These are phyloP conservation scores for Hermetia illucens DNA, from an alignment of 1,140 invertebrate genomes.

Conservation along the genomic window DNA sequence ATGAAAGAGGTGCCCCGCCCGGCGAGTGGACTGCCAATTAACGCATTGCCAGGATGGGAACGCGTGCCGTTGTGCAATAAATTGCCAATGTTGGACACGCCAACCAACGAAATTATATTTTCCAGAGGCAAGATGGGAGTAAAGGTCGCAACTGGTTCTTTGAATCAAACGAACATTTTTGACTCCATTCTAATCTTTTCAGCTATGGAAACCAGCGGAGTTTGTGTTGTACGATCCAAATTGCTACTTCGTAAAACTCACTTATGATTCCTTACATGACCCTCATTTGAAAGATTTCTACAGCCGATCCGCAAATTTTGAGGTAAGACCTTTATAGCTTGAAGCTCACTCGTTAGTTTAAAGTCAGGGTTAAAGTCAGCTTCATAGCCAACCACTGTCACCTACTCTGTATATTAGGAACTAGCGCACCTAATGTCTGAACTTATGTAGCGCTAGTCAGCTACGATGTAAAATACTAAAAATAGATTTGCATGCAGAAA, in stretches of 20 bases:
- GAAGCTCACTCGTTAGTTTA: no score
- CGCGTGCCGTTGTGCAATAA: conserved; percentile 23
- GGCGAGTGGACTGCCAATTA: conserved; percentile 19
- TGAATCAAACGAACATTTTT: neutral
- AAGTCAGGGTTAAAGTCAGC: no score
- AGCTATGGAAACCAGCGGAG: conserved; percentile 22
- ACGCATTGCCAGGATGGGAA: conserved; percentile 27
- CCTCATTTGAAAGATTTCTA: conserved; percentile 24
- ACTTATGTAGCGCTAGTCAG: no score
- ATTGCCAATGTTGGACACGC: conserved; percentile 26
- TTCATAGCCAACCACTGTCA: no score
- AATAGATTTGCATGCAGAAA: no score
- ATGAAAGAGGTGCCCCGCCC: neutral
- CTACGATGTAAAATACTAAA: no score
- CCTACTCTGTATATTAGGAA: no score
- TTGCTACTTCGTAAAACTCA: conserved; percentile 11
- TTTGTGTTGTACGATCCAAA: conserved; percentile 15
- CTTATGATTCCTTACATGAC: conserved; percentile 27
- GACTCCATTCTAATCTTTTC: neutral
- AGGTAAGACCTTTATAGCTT: no score
- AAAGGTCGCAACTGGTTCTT: conserved; percentile 9
- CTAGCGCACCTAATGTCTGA: no score
- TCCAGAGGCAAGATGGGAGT: conserved; percentile 25
- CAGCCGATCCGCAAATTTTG: conserved; percentile 19
- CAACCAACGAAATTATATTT: conserved; percentile 25